Percentiles rank a stretch among this genome's conserved stretches.
Evolutionary conservation across 2,113 vertebrate species (phyloP).

Genomic region (Ctenodactylus gundi): DNA sequence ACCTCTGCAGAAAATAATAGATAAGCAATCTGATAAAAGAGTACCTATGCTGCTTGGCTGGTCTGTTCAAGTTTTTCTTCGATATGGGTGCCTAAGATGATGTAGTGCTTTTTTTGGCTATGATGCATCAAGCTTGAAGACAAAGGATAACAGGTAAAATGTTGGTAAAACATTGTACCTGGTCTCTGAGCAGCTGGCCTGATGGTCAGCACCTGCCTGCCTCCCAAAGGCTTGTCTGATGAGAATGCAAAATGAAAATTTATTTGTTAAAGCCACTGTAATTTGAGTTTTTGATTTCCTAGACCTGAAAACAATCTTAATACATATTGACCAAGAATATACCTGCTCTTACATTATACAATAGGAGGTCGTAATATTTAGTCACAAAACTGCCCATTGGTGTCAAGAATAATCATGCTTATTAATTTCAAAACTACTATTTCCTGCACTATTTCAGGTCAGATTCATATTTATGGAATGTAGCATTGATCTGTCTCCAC

Average conservation of each 20-base stretch:
- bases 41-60: rapidly evolving
- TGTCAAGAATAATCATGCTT: neutral
- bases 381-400: neutral
- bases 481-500: neutral
- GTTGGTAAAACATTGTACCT: neutral
- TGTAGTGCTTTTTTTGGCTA: rapidly evolving
- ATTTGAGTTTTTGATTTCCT: neutral
- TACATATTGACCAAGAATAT: neutral
- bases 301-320: neutral
- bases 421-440: constrained; percentile 21
- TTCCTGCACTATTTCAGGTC: constrained; percentile 5
- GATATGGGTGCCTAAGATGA: neutral
- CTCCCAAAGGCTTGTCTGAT: neutral
- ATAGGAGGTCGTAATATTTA: neutral
- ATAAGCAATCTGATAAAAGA: neutral
- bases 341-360: neutral
- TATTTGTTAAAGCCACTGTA: neutral
- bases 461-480: constrained; percentile 17
- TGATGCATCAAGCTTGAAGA: neutral
- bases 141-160: neutral
- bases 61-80: neutral
- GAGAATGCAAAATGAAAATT: neutral
- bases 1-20: neutral
- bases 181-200: neutral
- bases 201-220: neutral